Evolutionary conservation across 1,140 invertebrate species (phyloP), one percentile per base, ranked within the genome.

Genomic region (Drosophila orosa): DNA sequence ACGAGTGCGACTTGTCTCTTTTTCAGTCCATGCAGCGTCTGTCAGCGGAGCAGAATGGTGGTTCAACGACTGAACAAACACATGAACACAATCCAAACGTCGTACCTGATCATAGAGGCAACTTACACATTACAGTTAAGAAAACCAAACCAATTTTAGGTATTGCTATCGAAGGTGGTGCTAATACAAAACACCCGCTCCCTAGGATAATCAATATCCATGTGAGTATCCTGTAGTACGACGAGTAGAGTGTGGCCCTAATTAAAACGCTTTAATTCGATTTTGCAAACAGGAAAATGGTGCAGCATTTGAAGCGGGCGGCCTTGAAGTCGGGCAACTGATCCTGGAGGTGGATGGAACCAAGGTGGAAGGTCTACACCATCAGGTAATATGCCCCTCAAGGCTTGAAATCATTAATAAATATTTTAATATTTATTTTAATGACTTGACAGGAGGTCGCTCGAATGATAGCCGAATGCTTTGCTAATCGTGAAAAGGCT

Each of bases 151-250:
- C 97, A 42, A 97, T 98, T 85, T 94, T 99, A 74, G 98, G 98
- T 67, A 98, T 99, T 80, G 98, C 98, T 52, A 99, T 99, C 81
- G 98, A 99, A 94, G 98, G 98, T 65, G 98, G 98, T 52, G 96
- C 96, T 72, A 98, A 99, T 92, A 98, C 98, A 45, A 96, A 96
- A 91, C 98, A 99, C 93, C 96, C 97, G 47, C 94, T 98, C 75
- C 98, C 98, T 29, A 95, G 97, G 90, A 98, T 99, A 90, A 98
- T 99, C 83, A 98, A 98, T 92, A 98, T 99, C 91, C 97, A 98
- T 93, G 98, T 98, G 93, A 95, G 84, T 80, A 45, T 45, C 13
- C 7, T 9, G 3, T 15, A 15, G 1, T 3, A 24, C 3, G 7
- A 24, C 3, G 7, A 45, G 7, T 3, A 45, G 3, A 24, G 2